These are phyloP conservation scores for Phalera bucephala DNA, from an alignment of 2,888 invertebrate species.

Conservation along the genomic window DNA sequence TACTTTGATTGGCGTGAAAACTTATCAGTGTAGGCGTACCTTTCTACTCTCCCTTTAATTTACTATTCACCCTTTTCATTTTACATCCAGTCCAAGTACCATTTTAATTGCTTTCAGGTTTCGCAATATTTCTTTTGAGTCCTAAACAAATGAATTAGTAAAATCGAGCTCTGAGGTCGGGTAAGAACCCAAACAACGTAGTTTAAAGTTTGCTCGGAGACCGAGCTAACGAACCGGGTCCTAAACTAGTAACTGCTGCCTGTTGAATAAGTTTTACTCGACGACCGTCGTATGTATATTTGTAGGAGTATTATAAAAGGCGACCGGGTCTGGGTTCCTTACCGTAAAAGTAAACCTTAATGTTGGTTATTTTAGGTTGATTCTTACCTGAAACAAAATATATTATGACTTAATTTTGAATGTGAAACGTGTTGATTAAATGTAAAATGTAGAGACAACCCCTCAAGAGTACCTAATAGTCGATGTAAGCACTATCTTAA, in stretches of 20 bases:
- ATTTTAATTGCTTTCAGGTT: not conserved
- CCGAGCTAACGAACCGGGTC: conserved; percentile 20
- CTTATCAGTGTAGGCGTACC: too few relatives aligned
- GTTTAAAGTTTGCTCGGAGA: conserved; percentile 15
- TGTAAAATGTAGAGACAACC: too few relatives aligned
- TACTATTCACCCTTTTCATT: not conserved
- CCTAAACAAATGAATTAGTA: not conserved
- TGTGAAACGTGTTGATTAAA: too few relatives aligned
- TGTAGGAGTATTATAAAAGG: not conserved
- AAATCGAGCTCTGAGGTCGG: not conserved
- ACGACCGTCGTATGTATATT: not conserved
- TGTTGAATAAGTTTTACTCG: not conserved
- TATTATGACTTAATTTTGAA: too few relatives aligned
- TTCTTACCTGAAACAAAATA: conserved; percentile 26
- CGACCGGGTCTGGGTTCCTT: not conserved
- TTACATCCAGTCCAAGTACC: not conserved
- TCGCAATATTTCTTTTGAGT: not conserved
- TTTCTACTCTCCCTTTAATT: not conserved
- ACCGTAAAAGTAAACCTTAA: not conserved
- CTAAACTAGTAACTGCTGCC: not conserved
- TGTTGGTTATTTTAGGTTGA: not conserved
- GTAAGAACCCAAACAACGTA: not conserved
- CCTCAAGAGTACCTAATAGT: too few relatives aligned
- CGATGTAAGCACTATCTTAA: too few relatives aligned
- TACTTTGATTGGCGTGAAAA: too few relatives aligned